A percentile compares a stretch with the other conserved stretches of the same genome.
These are phyloP conservation scores for Amphiura filiformis DNA, from an alignment of 35 echinoderm and acorn worm species.

Conservation along the genomic window DNA sequence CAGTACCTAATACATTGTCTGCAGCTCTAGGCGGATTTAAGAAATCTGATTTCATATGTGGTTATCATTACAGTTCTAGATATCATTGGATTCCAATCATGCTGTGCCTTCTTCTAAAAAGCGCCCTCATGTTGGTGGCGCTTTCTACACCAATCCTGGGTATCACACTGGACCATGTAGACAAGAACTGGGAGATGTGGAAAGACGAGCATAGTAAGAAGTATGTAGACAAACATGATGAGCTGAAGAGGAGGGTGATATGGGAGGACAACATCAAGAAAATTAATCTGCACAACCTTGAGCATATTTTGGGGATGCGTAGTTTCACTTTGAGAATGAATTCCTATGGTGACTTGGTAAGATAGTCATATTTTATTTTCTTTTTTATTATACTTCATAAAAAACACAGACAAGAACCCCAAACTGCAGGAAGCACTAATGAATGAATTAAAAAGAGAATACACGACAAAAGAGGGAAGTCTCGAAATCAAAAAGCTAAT, in stretches of 20 bases:
- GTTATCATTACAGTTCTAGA: too few species aligned
- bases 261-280: slow-evolving; percentile 66
- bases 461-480: too few species aligned
- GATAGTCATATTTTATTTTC: too few species aligned
- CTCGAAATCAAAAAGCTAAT: too few species aligned
- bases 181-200: slow-evolving; percentile 39
- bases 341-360: slow-evolving; percentile 71
- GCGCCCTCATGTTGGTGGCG: background rate
- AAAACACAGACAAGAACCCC: too few species aligned
- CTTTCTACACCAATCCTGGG: background rate
- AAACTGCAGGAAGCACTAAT: too few species aligned
- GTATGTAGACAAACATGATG: slow-evolving; percentile 8
- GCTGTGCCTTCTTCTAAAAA: background rate
- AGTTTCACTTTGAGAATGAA: slow-evolving; percentile 65
- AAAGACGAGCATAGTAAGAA: slow-evolving; percentile 38
- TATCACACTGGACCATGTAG: background rate
- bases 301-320: slow-evolving; percentile 44
- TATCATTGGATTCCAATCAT: too few species aligned
- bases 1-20: too few species aligned
- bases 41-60: too few species aligned
- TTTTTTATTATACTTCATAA: too few species aligned
- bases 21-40: too few species aligned
- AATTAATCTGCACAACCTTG: slow-evolving; percentile 63
- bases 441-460: too few species aligned
- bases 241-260: slow-evolving; percentile 43